These are phyloP conservation scores for Hypomesus transpacificus DNA, from an alignment of 2,113 vertebrate species.

Conservation along the genomic window DNA sequence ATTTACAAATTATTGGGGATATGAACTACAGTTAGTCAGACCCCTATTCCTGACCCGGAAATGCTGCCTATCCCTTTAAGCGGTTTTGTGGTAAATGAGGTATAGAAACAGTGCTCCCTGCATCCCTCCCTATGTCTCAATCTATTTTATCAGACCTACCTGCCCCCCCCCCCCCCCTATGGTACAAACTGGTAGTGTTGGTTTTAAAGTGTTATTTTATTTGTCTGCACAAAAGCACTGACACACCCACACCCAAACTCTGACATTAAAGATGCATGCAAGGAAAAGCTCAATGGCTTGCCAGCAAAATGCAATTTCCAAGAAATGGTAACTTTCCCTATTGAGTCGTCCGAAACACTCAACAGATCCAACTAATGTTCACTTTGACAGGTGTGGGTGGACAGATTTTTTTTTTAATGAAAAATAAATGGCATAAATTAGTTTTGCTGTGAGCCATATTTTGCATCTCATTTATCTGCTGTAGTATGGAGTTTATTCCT, in stretches of 20 bases:
- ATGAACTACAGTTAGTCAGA: constrained; percentile 58
- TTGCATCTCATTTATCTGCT: background rate
- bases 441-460: background rate
- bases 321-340: constrained; percentile 36
- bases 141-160: constrained; percentile 63
- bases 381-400: background rate
- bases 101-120: constrained; percentile 63
- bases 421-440: too few species aligned
- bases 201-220: too few species aligned
- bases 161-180: background rate
- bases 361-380: constrained; percentile 23
- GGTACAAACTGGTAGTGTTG: too few species aligned
- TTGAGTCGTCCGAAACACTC: constrained; percentile 31
- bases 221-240: background rate
- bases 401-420: constrained; percentile 12
- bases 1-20: constrained; percentile 52
- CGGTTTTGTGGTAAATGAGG: constrained; percentile 74
- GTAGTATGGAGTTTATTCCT: background rate
- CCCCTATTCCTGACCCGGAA: constrained; percentile 66
- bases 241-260: constrained; percentile 26
- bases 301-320: constrained; percentile 28
- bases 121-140: constrained; percentile 45
- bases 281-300: constrained; percentile 15
- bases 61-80: constrained; percentile 71
- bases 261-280: constrained; percentile 24